Evolutionary conservation across 2,888 invertebrate species (phyloP), one percentile per base, ranked within the genome.

Genomic region (Chironomus tentans): DNA sequence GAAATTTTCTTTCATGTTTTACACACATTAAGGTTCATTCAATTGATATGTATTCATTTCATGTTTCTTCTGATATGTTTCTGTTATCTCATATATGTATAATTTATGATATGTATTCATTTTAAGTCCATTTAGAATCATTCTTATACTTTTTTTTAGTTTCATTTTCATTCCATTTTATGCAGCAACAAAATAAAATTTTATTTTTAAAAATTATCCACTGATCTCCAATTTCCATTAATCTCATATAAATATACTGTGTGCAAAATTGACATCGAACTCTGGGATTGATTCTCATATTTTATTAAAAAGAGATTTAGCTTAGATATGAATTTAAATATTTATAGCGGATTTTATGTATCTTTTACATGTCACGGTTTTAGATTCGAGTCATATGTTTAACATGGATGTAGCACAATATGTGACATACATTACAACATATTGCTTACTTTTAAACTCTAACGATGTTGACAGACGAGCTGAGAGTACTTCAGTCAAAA

Each of bases 41-140:
- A 38, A 38, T 72, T 72, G 72, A 72, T 72, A 72, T 72, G 72
- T 62, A 15, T 71, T 72, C 71, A 56, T 62, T 46, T 68, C 24
- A 21, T 65, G 13, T 21, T 65, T 56, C 56, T 50, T 50, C 15
- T 50, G 56, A 56, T 56, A 56, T 56, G 56, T 56, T 56, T 56
- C 7, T 56, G 38, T 38, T 38, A 38, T 38, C 38, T 38, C 38
- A 10, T 38, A 10, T 38, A 38, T 38, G 38, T 38, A 38, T 38
- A 38, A 38, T 38, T 38, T 38, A 38, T 56, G 56, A 56, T 56
- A 15, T 56, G 13, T 50, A 50, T 50, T 50, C 12, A n/a, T 13
- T 50, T 56, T 56, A 56, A 56, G 56, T 56, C 56, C 56, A 56
- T 56, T 56, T 56, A 56, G 56, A 56, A 56, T 56, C 18, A 56